Base-by-base conservation (phyloP, 2,797 vertebrate species). In the Tiaroga cobitis region DNA sequence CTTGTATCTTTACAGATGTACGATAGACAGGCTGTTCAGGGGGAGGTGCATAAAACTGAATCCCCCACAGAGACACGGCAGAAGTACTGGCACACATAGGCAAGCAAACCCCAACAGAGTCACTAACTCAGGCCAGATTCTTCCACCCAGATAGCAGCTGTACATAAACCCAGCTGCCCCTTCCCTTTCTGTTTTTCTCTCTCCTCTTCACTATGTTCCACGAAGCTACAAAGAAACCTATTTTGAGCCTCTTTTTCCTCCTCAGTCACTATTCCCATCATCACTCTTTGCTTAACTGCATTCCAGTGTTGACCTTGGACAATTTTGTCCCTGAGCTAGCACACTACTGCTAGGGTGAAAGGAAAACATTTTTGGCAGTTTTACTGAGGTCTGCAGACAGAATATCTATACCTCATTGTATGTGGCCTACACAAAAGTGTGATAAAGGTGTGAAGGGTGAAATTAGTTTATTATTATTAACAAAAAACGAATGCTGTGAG, bases 161-260 rank as follows among this genome's bases (percentile, higher is more conserved):
- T 80, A 76, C 41, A 86, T 79, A 88, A 51, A 73, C 65, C 67
- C 41, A 68, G 81, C 81, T 68, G 59, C 86, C 65, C 81, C 70
- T 75, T 73, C 80, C 32, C 81, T 85, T 34, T 39, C 43, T 67
- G 56, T 67, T 51, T 72, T 68, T 65, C 78, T 65, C 69, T 84
- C 32, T n/a, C 88, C 86, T 89, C 87, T 82, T 90, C 82, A 67
- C 61, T 67, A 88, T 91, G 69, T 83, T 89, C 74, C 75, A 68
- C 83, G 82, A 85, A 54, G 24, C 85, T 91, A 91, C 90, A 93
- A 91, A 90, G 89, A 89, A 91, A 88, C 75, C 92, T 94, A 94
- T 93, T 94, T 94, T 91, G 79, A 89, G 91, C 79, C 41, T 2
- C 83, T 90, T 92, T 90, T 75, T 75, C 89, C 65, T 82, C 41